A percentile compares a stretch with the other conserved stretches of the same genome.
phyloP scores from a whole-genome alignment of 37 sponge, comb jelly and placozoan species.

The Tethya wilhelma region DNA sequence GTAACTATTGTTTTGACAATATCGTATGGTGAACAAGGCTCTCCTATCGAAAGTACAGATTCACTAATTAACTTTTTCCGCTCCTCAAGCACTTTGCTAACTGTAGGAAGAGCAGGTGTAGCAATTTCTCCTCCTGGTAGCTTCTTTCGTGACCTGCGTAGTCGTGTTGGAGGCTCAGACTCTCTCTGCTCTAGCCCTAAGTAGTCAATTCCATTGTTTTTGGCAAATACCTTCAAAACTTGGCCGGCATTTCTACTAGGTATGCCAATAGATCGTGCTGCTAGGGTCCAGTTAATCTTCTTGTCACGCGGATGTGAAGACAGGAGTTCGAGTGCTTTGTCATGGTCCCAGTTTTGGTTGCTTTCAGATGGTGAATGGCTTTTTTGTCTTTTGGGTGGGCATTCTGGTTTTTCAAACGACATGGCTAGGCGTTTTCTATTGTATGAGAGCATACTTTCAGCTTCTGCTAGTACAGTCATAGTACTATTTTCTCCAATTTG shows the following conservation, averaged over 20 bases:
- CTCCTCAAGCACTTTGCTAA: background rate
- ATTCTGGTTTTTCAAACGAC: background rate
- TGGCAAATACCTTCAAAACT: constrained; percentile 15
- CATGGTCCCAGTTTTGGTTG: constrained; percentile 6
- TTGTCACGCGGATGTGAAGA: background rate
- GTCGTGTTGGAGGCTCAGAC: constrained; percentile 5
- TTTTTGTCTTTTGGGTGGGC: background rate
- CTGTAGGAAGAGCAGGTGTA: constrained; percentile 15
- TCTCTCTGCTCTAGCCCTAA: background rate
- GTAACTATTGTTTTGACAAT: background rate
- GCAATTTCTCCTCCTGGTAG: constrained; percentile 28
- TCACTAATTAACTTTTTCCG: background rate
- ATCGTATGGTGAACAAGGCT: constrained; percentile 4
- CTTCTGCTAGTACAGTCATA: background rate
- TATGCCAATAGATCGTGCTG: background rate
- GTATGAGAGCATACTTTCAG: no score
- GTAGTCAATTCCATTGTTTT: background rate
- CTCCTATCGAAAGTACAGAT: constrained; percentile 1
- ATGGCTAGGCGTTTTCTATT: background rate
- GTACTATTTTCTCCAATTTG: background rate
- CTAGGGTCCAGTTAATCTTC: constrained; percentile 10
- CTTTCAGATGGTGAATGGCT: constrained; percentile 6
- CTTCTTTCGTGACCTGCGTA: constrained; percentile 3
- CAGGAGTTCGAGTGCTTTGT: background rate
- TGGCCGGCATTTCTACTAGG: background rate